Conservation (phyloP, 2,113 vertebrate genomes). For the Colius striatus region DNA sequence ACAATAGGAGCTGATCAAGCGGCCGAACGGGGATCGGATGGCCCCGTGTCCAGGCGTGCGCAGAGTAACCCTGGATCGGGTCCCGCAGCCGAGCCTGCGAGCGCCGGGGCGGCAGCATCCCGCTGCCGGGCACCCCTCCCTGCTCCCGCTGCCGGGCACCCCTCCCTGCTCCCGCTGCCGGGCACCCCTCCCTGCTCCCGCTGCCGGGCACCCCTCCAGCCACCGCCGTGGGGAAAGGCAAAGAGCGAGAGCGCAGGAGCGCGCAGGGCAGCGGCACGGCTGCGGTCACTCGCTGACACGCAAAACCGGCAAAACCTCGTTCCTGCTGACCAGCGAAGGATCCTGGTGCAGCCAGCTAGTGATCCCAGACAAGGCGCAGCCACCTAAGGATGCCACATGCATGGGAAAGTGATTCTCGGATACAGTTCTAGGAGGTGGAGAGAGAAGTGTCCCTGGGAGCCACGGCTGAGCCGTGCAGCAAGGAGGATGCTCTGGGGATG, state of each 20-base stretch:
- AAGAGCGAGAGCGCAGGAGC: neutral
- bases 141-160: neutral
- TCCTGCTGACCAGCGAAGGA: neutral
- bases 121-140: neutral
- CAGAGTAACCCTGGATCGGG: neutral
- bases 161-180: neutral
- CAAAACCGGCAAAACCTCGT: neutral
- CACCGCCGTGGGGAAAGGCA: fast-evolving
- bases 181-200: neutral
- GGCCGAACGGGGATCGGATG: neutral
- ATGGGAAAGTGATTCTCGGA: fast-evolving
- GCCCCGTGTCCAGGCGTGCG: fast-evolving
- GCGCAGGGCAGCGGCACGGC: neutral
- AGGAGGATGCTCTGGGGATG: neutral
- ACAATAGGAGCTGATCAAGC: neutral
- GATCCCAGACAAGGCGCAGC: neutral
- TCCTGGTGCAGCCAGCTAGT: neutral
- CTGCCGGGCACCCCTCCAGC: neutral
- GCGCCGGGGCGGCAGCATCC: neutral
- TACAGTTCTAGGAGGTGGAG: neutral
- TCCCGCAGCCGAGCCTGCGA: fast-evolving
- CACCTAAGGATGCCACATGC: neutral
- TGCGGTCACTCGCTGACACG: neutral
- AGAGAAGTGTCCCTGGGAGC: neutral
- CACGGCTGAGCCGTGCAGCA: fast-evolving